Conservation (phyloP, 2,888 invertebrate species). For the Erynnis tages region DNA sequence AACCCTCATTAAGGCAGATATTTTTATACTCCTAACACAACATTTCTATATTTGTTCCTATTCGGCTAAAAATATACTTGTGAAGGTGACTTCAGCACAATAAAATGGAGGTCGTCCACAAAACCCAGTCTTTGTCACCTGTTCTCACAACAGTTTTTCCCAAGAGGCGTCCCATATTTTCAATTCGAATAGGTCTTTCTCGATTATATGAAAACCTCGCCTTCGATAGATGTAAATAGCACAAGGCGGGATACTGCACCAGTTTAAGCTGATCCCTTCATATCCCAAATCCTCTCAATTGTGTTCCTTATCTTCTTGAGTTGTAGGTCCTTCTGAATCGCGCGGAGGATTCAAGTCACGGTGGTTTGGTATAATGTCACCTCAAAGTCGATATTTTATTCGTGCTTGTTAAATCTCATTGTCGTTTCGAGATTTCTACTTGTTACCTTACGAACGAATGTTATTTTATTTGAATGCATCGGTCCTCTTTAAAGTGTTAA, state of each 20-base stretch:
- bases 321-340: constrained; percentile 22
- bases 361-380: constrained; percentile 47
- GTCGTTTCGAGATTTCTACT: constrained; percentile 59
- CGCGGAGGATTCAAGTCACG: constrained; percentile 32
- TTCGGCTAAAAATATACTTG: background rate
- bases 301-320: constrained; percentile 16
- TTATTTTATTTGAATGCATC: constrained; percentile 40
- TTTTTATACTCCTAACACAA: too few relatives aligned
- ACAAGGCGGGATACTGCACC: constrained; percentile 43
- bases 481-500: constrained; percentile 35
- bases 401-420: constrained; percentile 72
- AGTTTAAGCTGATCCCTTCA: constrained; percentile 38
- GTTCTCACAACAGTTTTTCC: constrained; percentile 51
- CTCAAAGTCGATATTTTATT: constrained; percentile 71
- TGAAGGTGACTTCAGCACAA: background rate
- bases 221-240: constrained; percentile 53
- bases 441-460: constrained; percentile 42
- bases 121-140: constrained; percentile 31
- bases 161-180: constrained; percentile 69
- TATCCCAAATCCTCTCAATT: constrained; percentile 2
- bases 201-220: constrained; percentile 64
- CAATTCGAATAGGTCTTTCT: constrained; percentile 62
- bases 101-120: constrained; percentile 11
- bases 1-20: background rate
- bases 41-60: too few relatives aligned